Conservation (phyloP, 2,888 invertebrate species). For the Diachrysia chrysitis region DNA sequence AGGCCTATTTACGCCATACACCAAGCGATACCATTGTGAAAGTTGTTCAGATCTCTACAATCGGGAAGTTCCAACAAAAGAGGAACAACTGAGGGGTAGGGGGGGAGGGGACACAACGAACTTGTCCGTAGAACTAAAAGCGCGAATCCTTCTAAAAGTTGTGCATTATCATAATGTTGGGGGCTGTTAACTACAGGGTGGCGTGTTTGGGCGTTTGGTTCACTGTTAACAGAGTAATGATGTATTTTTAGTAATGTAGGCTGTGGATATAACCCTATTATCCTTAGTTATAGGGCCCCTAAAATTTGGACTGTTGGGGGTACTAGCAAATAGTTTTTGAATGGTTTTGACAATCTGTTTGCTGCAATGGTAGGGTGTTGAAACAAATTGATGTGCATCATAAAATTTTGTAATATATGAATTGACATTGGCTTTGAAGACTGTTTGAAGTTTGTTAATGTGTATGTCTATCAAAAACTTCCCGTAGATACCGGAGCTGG, state of each 20-base stretch:
- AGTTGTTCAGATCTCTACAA: conserved; percentile 59
- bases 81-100: conserved; percentile 57
- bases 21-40: conserved; percentile 53
- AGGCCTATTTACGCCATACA: conserved; percentile 56
- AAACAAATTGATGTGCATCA: too few species aligned
- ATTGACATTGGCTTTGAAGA: too few species aligned
- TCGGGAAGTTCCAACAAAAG: conserved; percentile 71
- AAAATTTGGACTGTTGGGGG: background rate
- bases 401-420: too few species aligned
- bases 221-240: background rate
- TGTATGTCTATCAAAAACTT: background rate
- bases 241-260: conserved; percentile 4
- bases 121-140: conserved; percentile 68
- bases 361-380: too few species aligned
- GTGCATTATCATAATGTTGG: conserved; percentile 73
- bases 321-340: background rate
- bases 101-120: conserved; percentile 55
- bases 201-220: conserved; percentile 8
- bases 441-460: too few species aligned
- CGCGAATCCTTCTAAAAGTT: conserved; percentile 73
- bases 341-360: background rate
- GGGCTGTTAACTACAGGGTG: conserved; percentile 58
- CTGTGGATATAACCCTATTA: background rate
- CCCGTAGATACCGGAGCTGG: too few species aligned
- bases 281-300: background rate